Base-by-base conservation (phyloP, 2,113 vertebrate genomes). In the Pavo muticus region DNA sequence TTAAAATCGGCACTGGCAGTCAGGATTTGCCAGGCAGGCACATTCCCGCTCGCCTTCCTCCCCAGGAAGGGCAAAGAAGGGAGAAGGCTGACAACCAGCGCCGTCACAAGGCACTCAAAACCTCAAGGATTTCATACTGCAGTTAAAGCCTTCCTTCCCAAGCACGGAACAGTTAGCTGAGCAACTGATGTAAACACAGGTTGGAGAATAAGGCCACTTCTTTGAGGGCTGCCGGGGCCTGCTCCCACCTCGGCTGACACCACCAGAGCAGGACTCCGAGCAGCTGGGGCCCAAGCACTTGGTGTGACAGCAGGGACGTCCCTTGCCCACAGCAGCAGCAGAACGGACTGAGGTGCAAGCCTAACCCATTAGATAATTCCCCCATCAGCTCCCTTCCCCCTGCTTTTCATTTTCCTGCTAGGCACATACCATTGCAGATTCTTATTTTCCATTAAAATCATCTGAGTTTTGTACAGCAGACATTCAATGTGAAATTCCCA, bases 401-500 rank as follows among this genome's bases (percentile, higher is more conserved):
- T 45, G 37, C n/a, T 86, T 84, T 91, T 67, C 81, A 74, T 87
- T 95, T 91, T 90, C 82, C 83, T 82, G 50, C 79, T 72, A 88
- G 79, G 72, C 79, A 95, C 69, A 74, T 88, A 91, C 79, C 87
- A 86, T 52, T 94, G 94, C 79, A 77, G 69, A 94, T 75, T 88
- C 69, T 78, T 73, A 61, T n/a, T 96, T 94, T 75, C 68, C 74
- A 91, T 90, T 87, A 68, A 76, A 81, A 80, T 94, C 39, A 95
- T 91, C 84, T 91, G 79, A 91, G 91, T 76, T 91, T 84, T 72
- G 75, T 81, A 61, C 10, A 88, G 77, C 63, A 94, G 73, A 79
- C 83, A 96, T 88, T 95, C 59, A 84, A 79, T 67, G 74, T 80
- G 93, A 96, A 75, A 90, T 91, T 89, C 64, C 54, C 68, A 97